Conservation (phyloP, 2,797 vertebrate species). For the Galagoides demidoff region DNA sequence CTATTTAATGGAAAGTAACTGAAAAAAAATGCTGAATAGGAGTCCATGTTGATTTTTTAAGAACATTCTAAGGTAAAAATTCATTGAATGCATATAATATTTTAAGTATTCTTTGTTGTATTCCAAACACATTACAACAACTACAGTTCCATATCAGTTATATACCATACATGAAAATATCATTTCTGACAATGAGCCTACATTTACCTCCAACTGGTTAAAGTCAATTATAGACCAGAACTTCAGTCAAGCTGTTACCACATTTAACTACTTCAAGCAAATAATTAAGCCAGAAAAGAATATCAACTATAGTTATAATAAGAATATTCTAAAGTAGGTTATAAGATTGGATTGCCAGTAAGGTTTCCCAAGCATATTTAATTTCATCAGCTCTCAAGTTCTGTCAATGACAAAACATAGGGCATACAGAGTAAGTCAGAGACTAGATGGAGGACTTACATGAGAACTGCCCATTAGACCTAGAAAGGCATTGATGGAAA, state of each 20-base stretch:
- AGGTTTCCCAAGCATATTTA: constrained; percentile 1
- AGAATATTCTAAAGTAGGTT: background rate
- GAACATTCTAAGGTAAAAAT: constrained; percentile 8
- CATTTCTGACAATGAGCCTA: constrained; percentile 33
- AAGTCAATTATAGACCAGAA: constrained; percentile 5
- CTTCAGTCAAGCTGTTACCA: constrained; percentile 8
- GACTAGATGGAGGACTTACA: background rate
- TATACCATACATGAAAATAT: background rate
- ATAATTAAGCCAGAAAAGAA: constrained; percentile 22
- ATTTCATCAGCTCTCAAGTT: background rate
- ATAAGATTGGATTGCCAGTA: background rate
- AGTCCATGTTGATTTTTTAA: constrained; percentile 12
- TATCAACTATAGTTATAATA: background rate
- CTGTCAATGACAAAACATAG: background rate
- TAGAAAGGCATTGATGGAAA: background rate
- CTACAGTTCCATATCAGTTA: background rate
- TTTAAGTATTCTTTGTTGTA: background rate
- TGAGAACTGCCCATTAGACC: background rate
- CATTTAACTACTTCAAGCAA: constrained; percentile 34
- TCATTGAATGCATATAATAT: background rate
- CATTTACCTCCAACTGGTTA: background rate
- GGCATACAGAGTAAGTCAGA: background rate
- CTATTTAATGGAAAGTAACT: background rate
- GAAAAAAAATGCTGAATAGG: background rate
- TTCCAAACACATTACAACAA: background rate